These are phyloP conservation scores for Etheostoma cragini DNA, from an alignment of 2,113 vertebrate species.

Conservation along the genomic window DNA sequence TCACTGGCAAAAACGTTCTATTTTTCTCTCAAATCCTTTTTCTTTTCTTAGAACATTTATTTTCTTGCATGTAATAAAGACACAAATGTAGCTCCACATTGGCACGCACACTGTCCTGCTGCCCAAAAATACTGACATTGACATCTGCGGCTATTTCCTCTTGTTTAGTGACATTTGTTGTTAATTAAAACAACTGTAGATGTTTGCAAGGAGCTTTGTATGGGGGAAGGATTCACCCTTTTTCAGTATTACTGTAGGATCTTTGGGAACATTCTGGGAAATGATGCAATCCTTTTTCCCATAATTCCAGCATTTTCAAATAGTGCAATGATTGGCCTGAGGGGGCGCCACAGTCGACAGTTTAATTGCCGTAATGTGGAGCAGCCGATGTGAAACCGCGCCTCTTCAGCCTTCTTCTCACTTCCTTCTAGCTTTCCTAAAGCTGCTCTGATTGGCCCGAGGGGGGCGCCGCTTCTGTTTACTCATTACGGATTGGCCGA, in stretches of 20 bases:
- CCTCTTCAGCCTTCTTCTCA: not conserved
- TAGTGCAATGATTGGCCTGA: conserved; percentile 9
- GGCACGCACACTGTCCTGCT: no score
- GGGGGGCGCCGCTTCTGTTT: conserved; percentile 49
- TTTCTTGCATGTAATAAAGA: no score
- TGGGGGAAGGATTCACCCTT: no score
- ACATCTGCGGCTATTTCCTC: not conserved
- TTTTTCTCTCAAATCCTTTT: no score
- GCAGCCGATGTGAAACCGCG: conserved; percentile 40
- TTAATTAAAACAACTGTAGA: not conserved
- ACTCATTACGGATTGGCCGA: conserved; percentile 54
- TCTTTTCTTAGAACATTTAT: no score
- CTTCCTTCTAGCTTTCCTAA: conserved; percentile 36
- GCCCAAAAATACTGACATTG: no score
- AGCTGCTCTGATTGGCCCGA: conserved; percentile 48
- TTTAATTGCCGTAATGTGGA: conserved; percentile 27
- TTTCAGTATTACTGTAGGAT: no score
- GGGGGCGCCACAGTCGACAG: conserved; percentile 2
- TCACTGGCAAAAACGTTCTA: no score
- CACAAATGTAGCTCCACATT: no score
- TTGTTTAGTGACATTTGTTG: not conserved
- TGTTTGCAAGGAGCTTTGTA: no score
- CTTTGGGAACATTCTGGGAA: no score
- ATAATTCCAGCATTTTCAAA: conserved; percentile 13
- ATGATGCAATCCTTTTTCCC: no score